Conservation (phyloP, 1,140 invertebrate species). For the Melipona quadrifasciata region DNA sequence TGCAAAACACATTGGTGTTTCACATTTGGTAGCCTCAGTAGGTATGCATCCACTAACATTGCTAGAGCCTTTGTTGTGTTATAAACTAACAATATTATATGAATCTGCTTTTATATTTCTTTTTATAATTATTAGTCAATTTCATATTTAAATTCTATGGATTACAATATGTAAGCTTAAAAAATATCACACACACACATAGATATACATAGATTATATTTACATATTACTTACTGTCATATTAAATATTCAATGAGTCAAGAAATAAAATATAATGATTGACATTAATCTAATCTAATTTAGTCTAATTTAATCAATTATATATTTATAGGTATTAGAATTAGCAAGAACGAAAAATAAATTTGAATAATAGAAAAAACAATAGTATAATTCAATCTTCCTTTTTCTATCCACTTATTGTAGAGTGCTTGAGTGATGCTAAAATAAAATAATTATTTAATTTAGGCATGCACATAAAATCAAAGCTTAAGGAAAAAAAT, state of each 20-base stretch:
- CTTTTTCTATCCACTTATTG: neutral
- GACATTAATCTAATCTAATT: neutral
- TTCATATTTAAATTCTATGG: neutral
- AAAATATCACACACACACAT: neutral
- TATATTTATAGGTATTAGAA: neutral
- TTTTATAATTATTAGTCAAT: neutral
- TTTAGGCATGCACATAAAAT: constrained; percentile 20
- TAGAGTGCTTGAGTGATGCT: constrained; percentile 29
- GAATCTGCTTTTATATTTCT: neutral
- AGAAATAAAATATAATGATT: neutral
- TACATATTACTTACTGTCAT: neutral
- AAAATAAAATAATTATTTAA: constrained; percentile 17
- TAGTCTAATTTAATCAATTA: neutral
- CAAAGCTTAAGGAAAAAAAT: neutral
- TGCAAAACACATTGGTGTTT: constrained; percentile 68
- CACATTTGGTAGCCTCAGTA: constrained; percentile 71
- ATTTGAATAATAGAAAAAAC: constrained; percentile 2
- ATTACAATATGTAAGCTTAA: constrained; percentile 19
- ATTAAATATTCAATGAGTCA: neutral
- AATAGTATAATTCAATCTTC: neutral
- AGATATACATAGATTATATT: neutral
- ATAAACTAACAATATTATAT: constrained; percentile 18
- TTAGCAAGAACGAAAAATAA: constrained; percentile 3
- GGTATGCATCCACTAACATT: constrained; percentile 74
- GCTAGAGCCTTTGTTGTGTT: constrained; percentile 33